phyloP scores from a whole-genome alignment of 1,140 invertebrate genomes.

The Lamellibrachia luymesi region DNA sequence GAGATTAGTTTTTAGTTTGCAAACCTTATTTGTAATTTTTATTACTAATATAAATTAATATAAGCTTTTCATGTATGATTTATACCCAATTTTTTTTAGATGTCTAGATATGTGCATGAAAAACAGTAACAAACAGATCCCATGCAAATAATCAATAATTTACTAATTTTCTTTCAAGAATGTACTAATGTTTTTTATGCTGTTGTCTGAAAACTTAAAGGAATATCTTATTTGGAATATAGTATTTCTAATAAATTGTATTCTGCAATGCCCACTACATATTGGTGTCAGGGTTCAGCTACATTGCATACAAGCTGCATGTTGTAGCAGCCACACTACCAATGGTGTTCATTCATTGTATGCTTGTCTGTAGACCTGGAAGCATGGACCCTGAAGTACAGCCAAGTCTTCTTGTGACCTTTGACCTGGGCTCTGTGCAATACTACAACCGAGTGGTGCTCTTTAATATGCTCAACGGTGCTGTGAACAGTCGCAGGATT shows the following conservation, averaged over 20 bases:
- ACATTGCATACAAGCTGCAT: background rate
- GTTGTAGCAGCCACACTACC: background rate
- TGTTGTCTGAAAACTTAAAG: background rate
- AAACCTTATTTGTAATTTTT: background rate
- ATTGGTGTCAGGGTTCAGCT: background rate
- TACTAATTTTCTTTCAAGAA: background rate
- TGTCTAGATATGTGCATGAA: background rate
- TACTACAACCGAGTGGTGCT: slow-evolving; percentile 49
- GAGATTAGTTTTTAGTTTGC: background rate
- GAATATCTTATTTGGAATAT: background rate
- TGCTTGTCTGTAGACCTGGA: slow-evolving; percentile 23
- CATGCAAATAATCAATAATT: background rate
- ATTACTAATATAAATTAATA: background rate
- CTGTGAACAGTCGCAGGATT: slow-evolving; percentile 46
- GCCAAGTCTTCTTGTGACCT: slow-evolving; percentile 38
- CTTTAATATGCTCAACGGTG: slow-evolving; percentile 47
- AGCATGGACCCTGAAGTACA: slow-evolving; percentile 13
- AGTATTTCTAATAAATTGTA: background rate
- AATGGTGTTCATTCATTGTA: slow-evolving; percentile 23
- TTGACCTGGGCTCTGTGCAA: slow-evolving; percentile 58
- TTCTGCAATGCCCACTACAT: background rate
- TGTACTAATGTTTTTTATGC: background rate
- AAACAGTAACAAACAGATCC: background rate
- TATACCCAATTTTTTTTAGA: slow-evolving; percentile 20
- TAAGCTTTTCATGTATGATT: background rate